Conservation (phyloP, 1,140 invertebrate species). For the Lepidurus arcticus region DNA sequence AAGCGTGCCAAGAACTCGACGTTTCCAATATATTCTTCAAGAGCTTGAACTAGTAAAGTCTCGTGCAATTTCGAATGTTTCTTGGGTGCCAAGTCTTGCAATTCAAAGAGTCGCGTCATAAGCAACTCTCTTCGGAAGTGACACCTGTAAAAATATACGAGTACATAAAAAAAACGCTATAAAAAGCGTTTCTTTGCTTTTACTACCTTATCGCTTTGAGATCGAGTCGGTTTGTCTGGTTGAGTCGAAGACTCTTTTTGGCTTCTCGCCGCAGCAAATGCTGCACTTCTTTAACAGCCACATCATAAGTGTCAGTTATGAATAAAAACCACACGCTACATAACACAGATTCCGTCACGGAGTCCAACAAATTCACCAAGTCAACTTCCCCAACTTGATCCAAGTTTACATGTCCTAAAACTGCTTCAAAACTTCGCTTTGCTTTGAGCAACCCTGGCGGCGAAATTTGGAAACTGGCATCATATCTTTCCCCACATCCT, state of each 20-base stretch:
- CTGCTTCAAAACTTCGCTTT: slow-evolving; percentile 5
- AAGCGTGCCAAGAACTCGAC: slow-evolving; percentile 17
- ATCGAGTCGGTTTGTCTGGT: neutral
- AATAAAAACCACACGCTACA: slow-evolving; percentile 1
- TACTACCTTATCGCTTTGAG: neutral
- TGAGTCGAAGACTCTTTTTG: neutral
- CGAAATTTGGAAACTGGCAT: neutral
- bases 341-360: neutral
- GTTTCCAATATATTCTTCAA: slow-evolving; percentile 22
- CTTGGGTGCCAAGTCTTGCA: neutral
- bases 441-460: slow-evolving; percentile 20
- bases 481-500: neutral
- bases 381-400: slow-evolving; percentile 18
- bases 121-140: neutral
- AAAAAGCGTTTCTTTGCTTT: neutral
- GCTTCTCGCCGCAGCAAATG: neutral
- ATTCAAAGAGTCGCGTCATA: neutral
- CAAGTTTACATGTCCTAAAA: neutral
- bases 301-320: neutral
- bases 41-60: neutral
- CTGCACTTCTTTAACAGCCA: neutral
- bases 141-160: neutral
- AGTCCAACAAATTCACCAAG: slow-evolving; percentile 16
- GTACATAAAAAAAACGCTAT: neutral
- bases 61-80: neutral